A percentile compares a stretch with the other conserved stretches of the same genome.
phyloP scores from a whole-genome alignment of 1,140 invertebrate species.

The Radopholus similis region DNA sequence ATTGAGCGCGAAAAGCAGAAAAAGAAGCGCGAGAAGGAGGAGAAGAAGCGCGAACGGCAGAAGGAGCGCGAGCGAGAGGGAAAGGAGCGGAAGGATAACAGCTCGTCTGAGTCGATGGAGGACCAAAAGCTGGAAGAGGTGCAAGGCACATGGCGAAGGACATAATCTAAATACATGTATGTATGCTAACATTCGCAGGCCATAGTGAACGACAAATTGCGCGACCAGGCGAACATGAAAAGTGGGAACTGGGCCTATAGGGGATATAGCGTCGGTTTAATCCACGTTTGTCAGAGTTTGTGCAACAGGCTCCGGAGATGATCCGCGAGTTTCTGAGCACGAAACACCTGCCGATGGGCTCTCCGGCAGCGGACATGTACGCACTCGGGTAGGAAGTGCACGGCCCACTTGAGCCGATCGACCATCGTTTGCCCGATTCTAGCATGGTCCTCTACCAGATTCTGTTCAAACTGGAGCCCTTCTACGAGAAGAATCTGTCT shows the following conservation, averaged over 20 bases:
- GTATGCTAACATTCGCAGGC: too few relatives aligned
- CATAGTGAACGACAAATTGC: not conserved
- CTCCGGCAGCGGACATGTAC: slow-evolving; percentile 48
- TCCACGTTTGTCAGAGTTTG: slow-evolving; percentile 50
- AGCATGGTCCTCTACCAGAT: slow-evolving; percentile 50
- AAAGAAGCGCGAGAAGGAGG: slow-evolving; percentile 20
- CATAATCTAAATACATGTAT: too few relatives aligned
- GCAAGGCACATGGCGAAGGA: too few relatives aligned
- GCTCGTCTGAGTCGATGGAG: slow-evolving; percentile 1
- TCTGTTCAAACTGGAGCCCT: slow-evolving; percentile 54
- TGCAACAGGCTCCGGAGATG: slow-evolving; percentile 58
- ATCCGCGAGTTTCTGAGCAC: slow-evolving; percentile 52
- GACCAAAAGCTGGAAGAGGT: slow-evolving; percentile 3
- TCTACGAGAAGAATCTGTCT: slow-evolving; percentile 50
- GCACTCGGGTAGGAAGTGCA: slow-evolving; percentile 34
- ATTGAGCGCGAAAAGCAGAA: slow-evolving; percentile 11
- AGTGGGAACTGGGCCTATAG: too few relatives aligned
- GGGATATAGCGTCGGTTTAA: too few relatives aligned
- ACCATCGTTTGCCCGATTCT: slow-evolving; percentile 23
- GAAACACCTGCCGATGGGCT: slow-evolving; percentile 44
- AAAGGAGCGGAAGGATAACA: not conserved
- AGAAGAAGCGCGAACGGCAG: slow-evolving; percentile 8
- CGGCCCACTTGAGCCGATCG: too few relatives aligned
- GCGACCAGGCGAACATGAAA: slow-evolving; percentile 1
- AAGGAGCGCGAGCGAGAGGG: slow-evolving; percentile 3